A percentile compares a stretch with the other conserved stretches of the same genome.
phyloP scores from a whole-genome alignment of 2,797 vertebrate species.

The Etheostoma perlongum region DNA sequence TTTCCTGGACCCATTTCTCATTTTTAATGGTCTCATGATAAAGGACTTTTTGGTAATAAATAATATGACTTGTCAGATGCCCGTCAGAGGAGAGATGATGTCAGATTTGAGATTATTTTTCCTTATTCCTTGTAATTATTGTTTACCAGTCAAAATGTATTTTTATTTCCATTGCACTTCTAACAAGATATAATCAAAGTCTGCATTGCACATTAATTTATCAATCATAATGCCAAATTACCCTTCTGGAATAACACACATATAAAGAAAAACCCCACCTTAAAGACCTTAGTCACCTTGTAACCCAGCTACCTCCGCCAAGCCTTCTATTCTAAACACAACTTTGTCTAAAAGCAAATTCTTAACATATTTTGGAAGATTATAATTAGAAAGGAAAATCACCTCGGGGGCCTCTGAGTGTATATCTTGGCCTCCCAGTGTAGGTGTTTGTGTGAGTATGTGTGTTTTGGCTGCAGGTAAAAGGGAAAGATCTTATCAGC shows the following conservation, averaged over 20 bases:
- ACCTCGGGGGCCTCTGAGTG: slow-evolving; percentile 71
- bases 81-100: slow-evolving; percentile 52
- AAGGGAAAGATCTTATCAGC: slow-evolving; percentile 90
- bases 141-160: slow-evolving; percentile 19
- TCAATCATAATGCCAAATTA: slow-evolving; percentile 32
- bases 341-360: slow-evolving; percentile 84
- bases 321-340: slow-evolving; percentile 76
- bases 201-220: slow-evolving; percentile 47
- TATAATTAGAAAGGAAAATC: slow-evolving; percentile 89
- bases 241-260: slow-evolving; percentile 18
- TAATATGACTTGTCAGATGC: slow-evolving; percentile 55
- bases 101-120: slow-evolving; percentile 36
- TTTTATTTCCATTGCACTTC: slow-evolving; percentile 18
- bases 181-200: slow-evolving; percentile 26
- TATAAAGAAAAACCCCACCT: slow-evolving; percentile 37
- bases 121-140: slow-evolving; percentile 14
- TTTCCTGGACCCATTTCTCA: slow-evolving; percentile 55
- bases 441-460: slow-evolving; percentile 59
- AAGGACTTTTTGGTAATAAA: slow-evolving; percentile 55
- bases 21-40: slow-evolving; percentile 65
- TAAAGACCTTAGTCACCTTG: slow-evolving; percentile 57
- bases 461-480: slow-evolving; percentile 89
- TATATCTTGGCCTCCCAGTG: slow-evolving; percentile 56
- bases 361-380: slow-evolving; percentile 86
- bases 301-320: slow-evolving; percentile 45